A percentile compares a stretch with the other conserved stretches of the same genome.
These are phyloP conservation scores for Penaeus japonicus DNA, from an alignment of 1,140 invertebrate species.

Conservation along the genomic window DNA sequence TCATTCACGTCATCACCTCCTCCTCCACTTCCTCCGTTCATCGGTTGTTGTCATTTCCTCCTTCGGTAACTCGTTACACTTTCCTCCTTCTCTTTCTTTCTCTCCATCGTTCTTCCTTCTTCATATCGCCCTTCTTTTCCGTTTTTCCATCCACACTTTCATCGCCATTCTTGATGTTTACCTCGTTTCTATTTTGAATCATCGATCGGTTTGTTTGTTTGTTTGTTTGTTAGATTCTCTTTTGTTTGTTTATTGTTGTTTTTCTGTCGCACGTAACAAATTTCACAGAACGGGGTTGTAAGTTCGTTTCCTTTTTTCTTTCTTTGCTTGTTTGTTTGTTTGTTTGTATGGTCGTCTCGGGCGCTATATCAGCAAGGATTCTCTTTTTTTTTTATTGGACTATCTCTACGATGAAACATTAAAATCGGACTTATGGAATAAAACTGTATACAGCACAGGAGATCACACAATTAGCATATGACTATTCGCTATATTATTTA, in stretches of 20 bases:
- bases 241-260: too few species aligned
- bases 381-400: slow-evolving; percentile 28
- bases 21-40: background rate
- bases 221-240: too few species aligned
- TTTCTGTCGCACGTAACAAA: too few species aligned
- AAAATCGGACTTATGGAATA: slow-evolving; percentile 50
- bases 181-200: background rate
- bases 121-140: background rate
- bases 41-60: background rate
- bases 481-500: slow-evolving; percentile 52
- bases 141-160: background rate
- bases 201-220: too few species aligned
- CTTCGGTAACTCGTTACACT: background rate
- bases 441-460: slow-evolving; percentile 51
- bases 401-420: slow-evolving; percentile 55
- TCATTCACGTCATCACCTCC: background rate
- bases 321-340: slow-evolving; percentile 28
- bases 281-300: too few species aligned
- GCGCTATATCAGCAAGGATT: slow-evolving; percentile 43
- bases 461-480: slow-evolving; percentile 54
- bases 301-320: background rate
- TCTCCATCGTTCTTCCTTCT: background rate
- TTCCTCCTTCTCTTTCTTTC: background rate
- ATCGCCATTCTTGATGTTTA: background rate
- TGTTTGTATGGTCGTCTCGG: slow-evolving; percentile 30